Conservation (phyloP, 2,797 vertebrate genomes). For the Harpagifer antarcticus region DNA sequence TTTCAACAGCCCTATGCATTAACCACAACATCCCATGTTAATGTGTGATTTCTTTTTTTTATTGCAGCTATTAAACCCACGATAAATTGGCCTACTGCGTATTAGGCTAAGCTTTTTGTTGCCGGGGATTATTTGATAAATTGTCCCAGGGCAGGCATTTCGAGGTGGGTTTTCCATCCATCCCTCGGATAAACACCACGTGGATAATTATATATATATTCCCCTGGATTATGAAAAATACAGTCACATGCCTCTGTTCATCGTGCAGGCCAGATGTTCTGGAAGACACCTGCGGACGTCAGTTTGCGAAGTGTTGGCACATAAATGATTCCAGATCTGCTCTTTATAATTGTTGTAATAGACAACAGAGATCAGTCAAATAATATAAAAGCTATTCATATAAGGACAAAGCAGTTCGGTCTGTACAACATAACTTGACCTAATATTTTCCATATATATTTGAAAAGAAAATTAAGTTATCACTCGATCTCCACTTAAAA, state of each 20-base stretch:
- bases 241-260: conserved; percentile 39
- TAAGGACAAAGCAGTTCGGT: neutral
- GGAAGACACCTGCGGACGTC: conserved; percentile 58
- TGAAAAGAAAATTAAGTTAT: conserved; percentile 29
- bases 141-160: conserved; percentile 27
- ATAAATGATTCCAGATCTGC: conserved; percentile 52
- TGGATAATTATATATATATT: conserved; percentile 57
- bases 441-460: conserved; percentile 16
- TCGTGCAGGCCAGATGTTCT: conserved; percentile 69
- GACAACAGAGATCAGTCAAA: conserved; percentile 16
- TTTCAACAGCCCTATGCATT: conserved; percentile 17
- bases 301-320: conserved; percentile 40
- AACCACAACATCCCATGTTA: conserved; percentile 19
- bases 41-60: conserved; percentile 6
- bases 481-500: conserved; percentile 22
- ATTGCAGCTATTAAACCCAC: conserved; percentile 6
- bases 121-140: conserved; percentile 26
- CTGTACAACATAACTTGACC: conserved; percentile 9
- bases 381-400: conserved; percentile 10
- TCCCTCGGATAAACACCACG: conserved; percentile 21
- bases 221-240: conserved; percentile 60
- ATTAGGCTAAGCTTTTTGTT: neutral
- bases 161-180: conserved; percentile 22
- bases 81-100: conserved; percentile 12
- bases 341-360: conserved; percentile 19